These are phyloP conservation scores for Fulica atra DNA, from an alignment of 2,113 vertebrate genomes.

Conservation along the genomic window DNA sequence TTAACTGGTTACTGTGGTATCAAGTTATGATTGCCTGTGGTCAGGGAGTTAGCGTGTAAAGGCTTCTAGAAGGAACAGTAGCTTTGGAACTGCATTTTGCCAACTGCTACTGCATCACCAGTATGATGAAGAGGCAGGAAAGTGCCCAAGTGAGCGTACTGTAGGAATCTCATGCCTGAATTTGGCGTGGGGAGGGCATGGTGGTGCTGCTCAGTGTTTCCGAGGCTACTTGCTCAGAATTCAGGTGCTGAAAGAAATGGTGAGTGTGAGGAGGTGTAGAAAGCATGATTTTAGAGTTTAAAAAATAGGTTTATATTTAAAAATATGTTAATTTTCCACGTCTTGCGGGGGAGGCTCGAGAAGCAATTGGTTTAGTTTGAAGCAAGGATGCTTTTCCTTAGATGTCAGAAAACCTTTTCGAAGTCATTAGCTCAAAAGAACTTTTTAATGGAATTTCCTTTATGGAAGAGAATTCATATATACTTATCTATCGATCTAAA, in stretches of 20 bases:
- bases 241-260: neutral
- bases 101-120: neutral
- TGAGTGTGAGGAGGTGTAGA: neutral
- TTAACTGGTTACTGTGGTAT: neutral
- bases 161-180: neutral
- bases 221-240: fast-evolving
- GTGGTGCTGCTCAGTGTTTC: neutral
- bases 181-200: neutral
- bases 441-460: neutral
- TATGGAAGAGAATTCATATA: neutral
- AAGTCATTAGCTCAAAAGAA: neutral
- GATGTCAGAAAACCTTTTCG: neutral
- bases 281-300: neutral
- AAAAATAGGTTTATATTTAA: neutral
- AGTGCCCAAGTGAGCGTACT: neutral
- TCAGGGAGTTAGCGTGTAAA: neutral
- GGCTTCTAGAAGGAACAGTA: neutral
- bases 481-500: neutral
- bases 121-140: neutral
- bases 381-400: neutral
- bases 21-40: fast-evolving
- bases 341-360: neutral
- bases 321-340: neutral
- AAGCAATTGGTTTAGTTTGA: neutral
- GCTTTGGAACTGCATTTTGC: neutral